Percentiles rank a stretch among this genome's conserved stretches.
phyloP scores from a whole-genome alignment of 2,797 vertebrate species.

The Clangula hyemalis region DNA sequence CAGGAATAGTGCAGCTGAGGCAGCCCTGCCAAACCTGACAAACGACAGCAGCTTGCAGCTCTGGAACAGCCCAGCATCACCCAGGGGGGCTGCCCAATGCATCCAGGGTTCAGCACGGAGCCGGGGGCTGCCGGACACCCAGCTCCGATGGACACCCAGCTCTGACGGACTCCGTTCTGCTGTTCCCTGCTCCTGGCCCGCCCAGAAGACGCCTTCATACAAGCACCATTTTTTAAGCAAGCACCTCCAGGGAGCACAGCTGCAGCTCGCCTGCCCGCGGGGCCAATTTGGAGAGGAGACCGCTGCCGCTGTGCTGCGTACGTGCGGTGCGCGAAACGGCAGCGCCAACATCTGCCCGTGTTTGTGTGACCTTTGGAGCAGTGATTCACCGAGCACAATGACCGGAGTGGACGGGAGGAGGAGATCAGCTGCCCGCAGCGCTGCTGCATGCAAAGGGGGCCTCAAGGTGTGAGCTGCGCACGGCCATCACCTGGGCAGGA shows the following conservation, averaged over 20 bases:
- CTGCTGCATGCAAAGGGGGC: background rate
- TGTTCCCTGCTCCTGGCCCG: background rate
- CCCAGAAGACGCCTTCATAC: background rate
- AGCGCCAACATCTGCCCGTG: background rate
- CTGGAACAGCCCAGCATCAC: background rate
- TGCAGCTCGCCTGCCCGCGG: accelerated
- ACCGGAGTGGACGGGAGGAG: background rate
- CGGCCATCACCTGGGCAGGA: too few species aligned
- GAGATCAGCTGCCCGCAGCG: background rate
- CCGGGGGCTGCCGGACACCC: accelerated
- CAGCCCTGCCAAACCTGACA: background rate
- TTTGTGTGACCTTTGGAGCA: background rate
- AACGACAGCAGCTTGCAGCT: background rate
- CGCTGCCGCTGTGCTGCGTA: background rate
- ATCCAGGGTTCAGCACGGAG: background rate
- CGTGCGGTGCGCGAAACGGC: background rate
- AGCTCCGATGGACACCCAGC: too few species aligned
- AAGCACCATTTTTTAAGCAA: background rate
- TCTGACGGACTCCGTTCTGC: too few species aligned
- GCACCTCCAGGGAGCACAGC: background rate
- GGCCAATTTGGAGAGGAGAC: background rate
- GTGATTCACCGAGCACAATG: background rate
- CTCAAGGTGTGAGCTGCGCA: too few species aligned
- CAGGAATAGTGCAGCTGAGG: background rate
- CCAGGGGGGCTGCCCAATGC: accelerated